Evolutionary conservation across 2,113 vertebrate genomes (phyloP), one percentile per base, ranked within the genome.

Genomic region (Recurvirostra avosetta): DNA sequence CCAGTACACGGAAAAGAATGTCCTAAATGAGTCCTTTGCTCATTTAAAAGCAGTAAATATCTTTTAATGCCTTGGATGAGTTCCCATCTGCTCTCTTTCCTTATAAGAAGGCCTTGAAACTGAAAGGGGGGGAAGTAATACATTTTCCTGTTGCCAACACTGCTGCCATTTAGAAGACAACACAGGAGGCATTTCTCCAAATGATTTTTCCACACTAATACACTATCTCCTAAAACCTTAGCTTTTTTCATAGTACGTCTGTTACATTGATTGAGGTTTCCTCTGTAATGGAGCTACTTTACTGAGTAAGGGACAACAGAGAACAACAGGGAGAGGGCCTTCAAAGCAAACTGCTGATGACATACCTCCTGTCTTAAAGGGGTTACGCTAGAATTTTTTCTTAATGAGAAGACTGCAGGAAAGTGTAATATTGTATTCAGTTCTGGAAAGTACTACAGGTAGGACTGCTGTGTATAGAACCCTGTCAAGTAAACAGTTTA

Each of bases 401-500:
- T 67, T 92, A 85, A 86, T 77, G 45, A 63, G 58, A 77, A 93
- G 75, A 82, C 12, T 30, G 32, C 6, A 82, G 50, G 26, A 87
- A 88, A 83, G 56, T 26, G 59, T 16, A 52, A 77, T 82, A 95
- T 70, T 92, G 41, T 83, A n/a, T 80, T 73, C 79, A 49, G 53
- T 75, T 87, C 84, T 71, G 55, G 84, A 94, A 97, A 96, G 90
- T 81, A 96, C 82, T 80, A 83, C 65, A 96, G 86, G 91, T 96
- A 95, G 86, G 62, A 76, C 19, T 92, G 93, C 50, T 86, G 63
- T 27, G 79, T 92, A 94, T 30, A 94, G 78, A 95, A 90, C 81
- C 67, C 76, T 96, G 92, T 90, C 96, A 96, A 90, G 82, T 79
- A 95, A 82, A 96, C 68, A 88, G 85, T 95, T 96, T 93, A 92